These are phyloP conservation scores for Nemapogon koenigi DNA, from an alignment of 2,888 invertebrate genomes.

Conservation along the genomic window DNA sequence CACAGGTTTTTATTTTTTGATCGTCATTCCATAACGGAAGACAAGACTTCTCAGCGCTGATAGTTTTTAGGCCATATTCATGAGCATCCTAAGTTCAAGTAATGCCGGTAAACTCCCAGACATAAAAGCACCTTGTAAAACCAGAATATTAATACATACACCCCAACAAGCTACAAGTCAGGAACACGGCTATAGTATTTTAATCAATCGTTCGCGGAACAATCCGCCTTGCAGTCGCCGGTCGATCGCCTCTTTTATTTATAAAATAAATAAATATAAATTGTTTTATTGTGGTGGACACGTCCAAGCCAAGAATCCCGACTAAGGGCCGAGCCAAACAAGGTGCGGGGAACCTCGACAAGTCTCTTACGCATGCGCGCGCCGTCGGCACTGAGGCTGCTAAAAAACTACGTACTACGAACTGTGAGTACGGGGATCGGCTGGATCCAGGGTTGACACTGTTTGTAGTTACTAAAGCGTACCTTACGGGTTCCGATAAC, in stretches of 20 bases:
- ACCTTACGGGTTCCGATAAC: too few species aligned
- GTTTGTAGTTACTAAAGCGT: too few species aligned
- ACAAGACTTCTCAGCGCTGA: too few species aligned
- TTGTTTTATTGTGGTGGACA: conserved; percentile 49
- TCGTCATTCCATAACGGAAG: too few species aligned
- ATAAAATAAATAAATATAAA: conserved; percentile 48
- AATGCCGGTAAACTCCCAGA: too few species aligned
- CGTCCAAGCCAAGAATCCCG: conserved; percentile 48
- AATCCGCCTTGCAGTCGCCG: conserved; percentile 17
- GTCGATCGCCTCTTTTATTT: conserved; percentile 24
- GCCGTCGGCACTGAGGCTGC: conserved; percentile 6
- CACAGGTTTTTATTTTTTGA: too few species aligned
- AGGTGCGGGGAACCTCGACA: conserved; percentile 45
- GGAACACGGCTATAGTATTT: conserved; percentile 7
- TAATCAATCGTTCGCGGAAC: conserved; percentile 11
- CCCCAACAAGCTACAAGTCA: not conserved
- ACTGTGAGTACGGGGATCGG: conserved; percentile 1
- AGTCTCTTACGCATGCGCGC: conserved; percentile 12
- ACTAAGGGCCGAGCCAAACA: conserved; percentile 40
- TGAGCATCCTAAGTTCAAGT: too few species aligned
- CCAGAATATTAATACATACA: not conserved
- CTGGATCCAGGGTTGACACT: conserved; percentile 4
- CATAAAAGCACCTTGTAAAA: too few species aligned
- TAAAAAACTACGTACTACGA: conserved; percentile 12
- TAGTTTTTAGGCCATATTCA: too few species aligned